Evolutionary conservation across 2,113 vertebrate species (phyloP).

Genomic region (Melanerpes formicivorus): DNA sequence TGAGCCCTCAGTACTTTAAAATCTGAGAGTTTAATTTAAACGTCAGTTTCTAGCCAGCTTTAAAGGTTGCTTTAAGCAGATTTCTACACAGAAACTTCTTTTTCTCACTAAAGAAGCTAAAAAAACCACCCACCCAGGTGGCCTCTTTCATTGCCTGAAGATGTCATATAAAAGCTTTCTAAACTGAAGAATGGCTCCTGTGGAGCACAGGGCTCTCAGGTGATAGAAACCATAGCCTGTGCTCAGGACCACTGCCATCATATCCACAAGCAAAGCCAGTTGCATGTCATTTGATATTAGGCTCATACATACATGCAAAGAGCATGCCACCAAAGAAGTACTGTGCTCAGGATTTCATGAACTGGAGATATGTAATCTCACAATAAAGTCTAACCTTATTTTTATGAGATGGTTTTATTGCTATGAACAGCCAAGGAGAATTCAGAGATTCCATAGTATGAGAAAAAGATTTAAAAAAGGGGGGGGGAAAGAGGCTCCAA

Average conservation of each 20-base stretch:
- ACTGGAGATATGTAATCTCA: neutral
- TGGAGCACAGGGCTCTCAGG: neutral
- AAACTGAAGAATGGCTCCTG: neutral
- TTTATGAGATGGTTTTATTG: neutral
- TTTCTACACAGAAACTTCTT: neutral
- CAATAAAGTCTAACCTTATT: neutral
- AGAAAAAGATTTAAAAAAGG: neutral
- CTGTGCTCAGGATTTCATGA: neutral
- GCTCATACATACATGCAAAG: neutral
- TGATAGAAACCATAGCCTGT: neutral
- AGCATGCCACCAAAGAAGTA: neutral
- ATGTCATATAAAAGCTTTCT: neutral
- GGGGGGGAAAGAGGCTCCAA: neutral
- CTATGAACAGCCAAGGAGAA: neutral
- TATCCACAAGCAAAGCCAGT: neutral
- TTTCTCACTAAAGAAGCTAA: neutral
- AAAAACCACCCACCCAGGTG: accelerated
- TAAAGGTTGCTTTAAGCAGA: neutral
- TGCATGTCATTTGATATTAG: too few relatives aligned
- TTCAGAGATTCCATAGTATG: neutral
- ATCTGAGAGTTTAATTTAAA: neutral
- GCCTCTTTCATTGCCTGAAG: neutral
- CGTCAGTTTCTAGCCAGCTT: neutral
- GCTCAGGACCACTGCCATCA: neutral
- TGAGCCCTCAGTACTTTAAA: neutral